Evolutionary conservation across 30 jellyfish, hydroid and myxozoan species (phyloP).

Genomic region (Hydractinia echinata): DNA sequence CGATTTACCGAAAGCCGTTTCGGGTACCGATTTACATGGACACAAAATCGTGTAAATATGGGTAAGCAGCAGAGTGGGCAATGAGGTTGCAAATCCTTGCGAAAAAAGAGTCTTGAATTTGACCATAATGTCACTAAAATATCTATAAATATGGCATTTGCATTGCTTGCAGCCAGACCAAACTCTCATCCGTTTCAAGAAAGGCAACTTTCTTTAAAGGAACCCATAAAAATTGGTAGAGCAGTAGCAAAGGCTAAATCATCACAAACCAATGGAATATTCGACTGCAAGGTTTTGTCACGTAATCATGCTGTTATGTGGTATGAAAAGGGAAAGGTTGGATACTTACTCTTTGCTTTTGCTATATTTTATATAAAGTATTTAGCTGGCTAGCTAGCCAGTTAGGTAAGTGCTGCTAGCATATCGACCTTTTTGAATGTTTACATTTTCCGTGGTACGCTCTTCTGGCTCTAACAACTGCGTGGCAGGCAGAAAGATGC

Average conservation of each 20-base stretch:
- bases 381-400: neutral
- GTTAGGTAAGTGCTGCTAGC: neutral
- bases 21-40: no score
- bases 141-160: conserved; percentile 56
- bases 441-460: neutral
- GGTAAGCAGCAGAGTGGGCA: no score
- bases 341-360: neutral
- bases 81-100: no score
- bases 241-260: conserved; percentile 64
- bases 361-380: neutral
- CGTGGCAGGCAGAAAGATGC: no score
- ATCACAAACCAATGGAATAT: conserved; percentile 48
- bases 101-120: no score
- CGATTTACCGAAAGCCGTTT: no score
- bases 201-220: conserved; percentile 51
- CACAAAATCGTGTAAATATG: no score
- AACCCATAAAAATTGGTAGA: conserved; percentile 68
- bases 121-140: no score
- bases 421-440: neutral
- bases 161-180: conserved; percentile 66
- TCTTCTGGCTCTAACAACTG: no score
- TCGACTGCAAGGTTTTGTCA: conserved; percentile 78
- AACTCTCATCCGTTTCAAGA: conserved; percentile 84
- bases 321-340: conserved; percentile 79
- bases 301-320: conserved; percentile 87